Evolutionary conservation across 1,140 invertebrate species (phyloP), one percentile per base, ranked within the genome.

Genomic region (Drosophila biarmipes): DNA sequence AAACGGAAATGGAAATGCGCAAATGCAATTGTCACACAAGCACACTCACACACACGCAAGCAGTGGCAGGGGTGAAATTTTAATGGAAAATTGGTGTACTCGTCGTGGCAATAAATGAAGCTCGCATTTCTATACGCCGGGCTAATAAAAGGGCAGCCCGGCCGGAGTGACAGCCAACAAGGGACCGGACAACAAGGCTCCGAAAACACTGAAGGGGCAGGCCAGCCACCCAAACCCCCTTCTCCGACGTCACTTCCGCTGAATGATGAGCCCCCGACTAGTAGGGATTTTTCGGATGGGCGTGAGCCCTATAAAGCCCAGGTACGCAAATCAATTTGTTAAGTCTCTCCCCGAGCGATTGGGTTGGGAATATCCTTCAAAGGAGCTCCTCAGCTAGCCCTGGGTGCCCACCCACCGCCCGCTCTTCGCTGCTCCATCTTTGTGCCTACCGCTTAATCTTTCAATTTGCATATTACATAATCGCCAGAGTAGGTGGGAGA

Each of bases 381-480:
- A 53, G 48, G 68, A 54, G 56, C 63, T 27, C 31, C 55, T 15
- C 35, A 17, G 15, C n/a, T 14, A 3, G 14, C 10, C 14, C 14
- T 3, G 17, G 11, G 43, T 6, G n/a, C n/a, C n/a, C n/a, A n/a
- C n/a, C n/a, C n/a, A n/a, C n/a, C 35, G 27, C 17, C 12, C 42
- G 38, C 53, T 38, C 6, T 15, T 21, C 5, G 40, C 48, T 49
- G 43, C 37, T 53, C 40, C 45, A 49, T 56, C 46, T 64, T 63
- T 66, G 46, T 75, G 59, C 59, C 51, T 52, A 27, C 35, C 55
- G 73, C 64, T 73, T 79, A 87, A 87, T 80, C 78, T 79, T 79
- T 71, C 67, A 81, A 90, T 90, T 90, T 90, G 86, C 86, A 90
- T 90, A 90, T 90, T 90, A 90, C 86, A 90, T 90, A 85, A 90